Conservation (phyloP, 2,888 invertebrate species). For the Euspilapteryx auroguttella region DNA sequence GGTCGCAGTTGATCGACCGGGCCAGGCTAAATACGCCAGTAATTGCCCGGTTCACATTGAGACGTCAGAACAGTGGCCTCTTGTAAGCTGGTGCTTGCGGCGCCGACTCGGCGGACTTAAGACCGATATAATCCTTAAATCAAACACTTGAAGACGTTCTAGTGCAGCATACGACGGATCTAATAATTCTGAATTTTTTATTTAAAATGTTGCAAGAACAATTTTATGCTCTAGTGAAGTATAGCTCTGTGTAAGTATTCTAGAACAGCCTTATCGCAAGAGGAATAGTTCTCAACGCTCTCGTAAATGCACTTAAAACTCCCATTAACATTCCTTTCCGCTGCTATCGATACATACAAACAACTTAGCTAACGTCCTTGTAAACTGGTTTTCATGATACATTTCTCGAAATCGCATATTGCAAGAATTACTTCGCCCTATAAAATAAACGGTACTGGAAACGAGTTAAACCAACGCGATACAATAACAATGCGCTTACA, state of each 20-base stretch:
- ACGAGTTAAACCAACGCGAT: no score
- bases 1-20: slow-evolving; percentile 12
- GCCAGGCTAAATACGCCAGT: slow-evolving; percentile 3
- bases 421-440: no score
- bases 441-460: no score
- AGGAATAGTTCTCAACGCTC: neutral
- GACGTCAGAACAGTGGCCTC: slow-evolving; percentile 29
- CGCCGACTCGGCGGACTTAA: neutral
- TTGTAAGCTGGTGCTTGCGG: slow-evolving; percentile 18
- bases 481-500: slow-evolving; percentile 44
- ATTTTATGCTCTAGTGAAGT: no score
- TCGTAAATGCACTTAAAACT: neutral
- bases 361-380: neutral
- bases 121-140: no score
- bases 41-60: neutral
- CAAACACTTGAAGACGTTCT: no score
- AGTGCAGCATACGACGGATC: no score
- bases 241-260: no score
- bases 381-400: neutral
- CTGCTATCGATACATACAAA: no score
- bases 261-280: no score
- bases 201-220: no score
- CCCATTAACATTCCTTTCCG: neutral
- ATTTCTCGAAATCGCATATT: neutral
- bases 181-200: no score